A percentile compares a stretch with the other conserved stretches of the same genome.
Conservation (phyloP, 2,797 vertebrate species). For the Odontamblyopus lacepedii region DNA sequence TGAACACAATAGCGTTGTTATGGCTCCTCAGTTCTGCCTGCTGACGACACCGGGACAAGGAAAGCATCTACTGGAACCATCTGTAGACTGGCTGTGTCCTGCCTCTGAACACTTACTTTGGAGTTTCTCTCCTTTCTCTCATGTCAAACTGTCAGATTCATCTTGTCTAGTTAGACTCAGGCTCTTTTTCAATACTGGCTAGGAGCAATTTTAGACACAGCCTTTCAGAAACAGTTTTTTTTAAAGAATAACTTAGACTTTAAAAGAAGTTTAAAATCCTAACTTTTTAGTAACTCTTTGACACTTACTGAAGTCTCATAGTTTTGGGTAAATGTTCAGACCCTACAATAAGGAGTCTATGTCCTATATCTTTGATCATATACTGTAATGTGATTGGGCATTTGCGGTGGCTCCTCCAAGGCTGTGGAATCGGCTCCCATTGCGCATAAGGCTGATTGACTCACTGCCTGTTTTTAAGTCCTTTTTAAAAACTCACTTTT, state of each 20-base stretch:
- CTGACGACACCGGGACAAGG: background rate
- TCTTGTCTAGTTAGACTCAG: conserved; percentile 1
- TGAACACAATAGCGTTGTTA: conserved; percentile 2
- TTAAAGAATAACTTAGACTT: background rate
- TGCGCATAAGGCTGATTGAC: too few relatives aligned
- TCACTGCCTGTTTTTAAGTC: too few relatives aligned
- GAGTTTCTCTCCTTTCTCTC: conserved; percentile 6
- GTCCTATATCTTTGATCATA: too few relatives aligned
- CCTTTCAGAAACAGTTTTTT: background rate
- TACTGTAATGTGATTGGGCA: too few relatives aligned
- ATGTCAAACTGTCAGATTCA: conserved; percentile 8
- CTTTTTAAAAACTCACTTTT: too few relatives aligned
- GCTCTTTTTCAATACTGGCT: background rate
- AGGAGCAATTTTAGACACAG: conserved; percentile 4
- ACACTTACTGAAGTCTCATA: background rate
- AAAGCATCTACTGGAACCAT: background rate
- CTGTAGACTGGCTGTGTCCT: background rate
- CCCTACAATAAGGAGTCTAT: too few relatives aligned
- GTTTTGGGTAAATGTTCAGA: too few relatives aligned
- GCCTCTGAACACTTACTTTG: background rate
- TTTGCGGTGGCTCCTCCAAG: too few relatives aligned
- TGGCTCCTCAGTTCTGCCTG: background rate
- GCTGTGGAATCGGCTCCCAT: too few relatives aligned
- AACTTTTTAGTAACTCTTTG: background rate
- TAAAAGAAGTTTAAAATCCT: background rate